Percentiles rank a stretch among this genome's conserved stretches.
These are phyloP conservation scores for Xylota segnis DNA, from an alignment of 2,888 invertebrate species.

Conservation along the genomic window DNA sequence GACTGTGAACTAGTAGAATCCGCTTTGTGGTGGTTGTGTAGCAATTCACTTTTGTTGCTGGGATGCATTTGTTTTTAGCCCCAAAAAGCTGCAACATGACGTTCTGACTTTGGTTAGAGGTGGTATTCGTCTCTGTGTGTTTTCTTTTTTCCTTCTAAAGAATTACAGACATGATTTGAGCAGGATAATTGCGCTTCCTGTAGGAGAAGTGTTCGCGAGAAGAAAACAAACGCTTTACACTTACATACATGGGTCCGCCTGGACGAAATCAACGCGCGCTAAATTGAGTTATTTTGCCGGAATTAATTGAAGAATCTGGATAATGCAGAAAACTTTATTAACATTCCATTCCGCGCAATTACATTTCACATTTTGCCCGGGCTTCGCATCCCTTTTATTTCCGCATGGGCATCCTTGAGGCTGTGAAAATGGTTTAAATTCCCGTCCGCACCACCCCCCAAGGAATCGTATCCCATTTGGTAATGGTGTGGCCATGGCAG, in stretches of 20 bases:
- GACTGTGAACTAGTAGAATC: slow-evolving; percentile 52
- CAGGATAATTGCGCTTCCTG: neutral
- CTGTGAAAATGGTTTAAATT: slow-evolving; percentile 61
- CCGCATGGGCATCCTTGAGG: slow-evolving; percentile 37
- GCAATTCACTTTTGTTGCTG: slow-evolving; percentile 34
- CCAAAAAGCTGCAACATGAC: slow-evolving; percentile 28
- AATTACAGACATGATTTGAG: neutral
- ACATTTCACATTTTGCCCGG: slow-evolving; percentile 65
- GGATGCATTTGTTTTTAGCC: slow-evolving; percentile 4
- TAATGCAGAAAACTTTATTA: slow-evolving; percentile 73
- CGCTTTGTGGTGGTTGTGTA: slow-evolving; percentile 31
- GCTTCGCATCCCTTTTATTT: slow-evolving; percentile 50
- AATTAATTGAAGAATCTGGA: slow-evolving; percentile 74
- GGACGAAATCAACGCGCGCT: slow-evolving; percentile 54
- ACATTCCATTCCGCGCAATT: slow-evolving; percentile 76
- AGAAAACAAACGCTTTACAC: slow-evolving; percentile 5
- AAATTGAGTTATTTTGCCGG: slow-evolving; percentile 73
- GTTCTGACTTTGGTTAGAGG: slow-evolving; percentile 3
- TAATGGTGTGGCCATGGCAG: slow-evolving; percentile 39
- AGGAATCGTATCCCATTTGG: slow-evolving; percentile 39
- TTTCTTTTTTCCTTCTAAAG: neutral
- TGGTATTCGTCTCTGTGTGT: neutral
- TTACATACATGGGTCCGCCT: slow-evolving; percentile 38
- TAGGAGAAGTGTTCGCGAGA: neutral
- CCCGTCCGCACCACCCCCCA: slow-evolving; percentile 45